Evolutionary conservation across 1,140 invertebrate species (phyloP).

Genomic region (Dreissena rostriformis): DNA sequence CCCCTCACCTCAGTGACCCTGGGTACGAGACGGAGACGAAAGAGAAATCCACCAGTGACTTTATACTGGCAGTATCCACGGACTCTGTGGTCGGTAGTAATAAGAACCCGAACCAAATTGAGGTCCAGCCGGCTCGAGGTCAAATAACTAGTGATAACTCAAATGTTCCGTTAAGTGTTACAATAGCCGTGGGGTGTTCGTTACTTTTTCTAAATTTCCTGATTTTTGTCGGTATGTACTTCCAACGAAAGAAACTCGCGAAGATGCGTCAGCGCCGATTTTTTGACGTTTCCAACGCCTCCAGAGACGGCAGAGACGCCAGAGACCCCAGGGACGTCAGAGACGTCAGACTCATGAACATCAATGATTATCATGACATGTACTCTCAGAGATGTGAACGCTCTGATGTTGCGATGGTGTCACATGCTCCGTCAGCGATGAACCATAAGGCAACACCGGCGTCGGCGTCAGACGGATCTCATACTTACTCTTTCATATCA

Average conservation of each 20-base stretch:
- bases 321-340: neutral
- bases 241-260: conserved; percentile 90
- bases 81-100: conserved; percentile 28
- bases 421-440: neutral
- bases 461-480: conserved; percentile 1
- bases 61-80: conserved; percentile 61
- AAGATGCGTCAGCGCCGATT: conserved; percentile 36
- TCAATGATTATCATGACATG: conserved; percentile 10
- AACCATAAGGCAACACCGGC: too few species aligned
- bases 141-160: conserved; percentile 26
- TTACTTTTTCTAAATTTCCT: conserved; percentile 94
- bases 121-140: neutral
- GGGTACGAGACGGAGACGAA: conserved; percentile 5
- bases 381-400: neutral
- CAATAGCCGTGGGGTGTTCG: conserved; percentile 96
- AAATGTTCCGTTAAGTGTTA: conserved; percentile 83
- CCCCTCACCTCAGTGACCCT: conserved; percentile 23
- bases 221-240: conserved; percentile 96
- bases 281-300: neutral
- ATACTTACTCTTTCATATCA: conserved; percentile 39
- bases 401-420: conserved; percentile 10
- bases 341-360: neutral
- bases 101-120: neutral
- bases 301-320: conserved; percentile 8
- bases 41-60: conserved; percentile 8